Conservation (phyloP, 2,888 invertebrate genomes). For the Chrysolina americana region DNA sequence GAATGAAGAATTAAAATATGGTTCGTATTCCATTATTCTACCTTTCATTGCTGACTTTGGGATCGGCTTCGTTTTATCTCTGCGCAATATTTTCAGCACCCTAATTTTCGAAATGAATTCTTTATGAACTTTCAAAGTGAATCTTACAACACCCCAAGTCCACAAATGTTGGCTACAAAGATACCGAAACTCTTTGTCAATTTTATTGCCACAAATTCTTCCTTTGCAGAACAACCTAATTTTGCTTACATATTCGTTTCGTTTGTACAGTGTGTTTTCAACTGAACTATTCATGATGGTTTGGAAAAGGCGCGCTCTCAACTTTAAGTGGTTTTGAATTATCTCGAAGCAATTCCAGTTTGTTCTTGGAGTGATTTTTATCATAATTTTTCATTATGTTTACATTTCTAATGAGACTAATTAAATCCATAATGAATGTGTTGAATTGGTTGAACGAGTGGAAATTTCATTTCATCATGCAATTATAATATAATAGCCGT, state of each 20-base stretch:
- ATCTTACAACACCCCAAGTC: conserved; percentile 41
- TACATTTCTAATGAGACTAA: neutral
- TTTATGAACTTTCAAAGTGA: conserved; percentile 48
- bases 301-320: conserved; percentile 7
- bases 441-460: neutral
- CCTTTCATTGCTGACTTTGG: conserved; percentile 55
- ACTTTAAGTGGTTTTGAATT: conserved; percentile 33
- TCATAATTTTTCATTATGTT: conserved; percentile 3
- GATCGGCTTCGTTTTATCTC: conserved; percentile 36
- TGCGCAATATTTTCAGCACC: conserved; percentile 38
- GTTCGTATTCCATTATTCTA: conserved; percentile 55
- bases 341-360: conserved; percentile 32
- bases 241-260: conserved; percentile 37
- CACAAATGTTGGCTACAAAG: conserved; percentile 45
- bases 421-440: neutral
- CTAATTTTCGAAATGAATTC: conserved; percentile 44
- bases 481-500: neutral
- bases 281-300: conserved; percentile 19
- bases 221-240: conserved; percentile 41
- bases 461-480: neutral
- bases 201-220: conserved; percentile 46
- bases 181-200: conserved; percentile 45
- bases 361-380: conserved; percentile 24
- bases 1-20: conserved; percentile 16
- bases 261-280: conserved; percentile 34